Evolutionary conservation across 2,888 invertebrate genomes (phyloP).

Genomic region (Trichogramma evanescens): DNA sequence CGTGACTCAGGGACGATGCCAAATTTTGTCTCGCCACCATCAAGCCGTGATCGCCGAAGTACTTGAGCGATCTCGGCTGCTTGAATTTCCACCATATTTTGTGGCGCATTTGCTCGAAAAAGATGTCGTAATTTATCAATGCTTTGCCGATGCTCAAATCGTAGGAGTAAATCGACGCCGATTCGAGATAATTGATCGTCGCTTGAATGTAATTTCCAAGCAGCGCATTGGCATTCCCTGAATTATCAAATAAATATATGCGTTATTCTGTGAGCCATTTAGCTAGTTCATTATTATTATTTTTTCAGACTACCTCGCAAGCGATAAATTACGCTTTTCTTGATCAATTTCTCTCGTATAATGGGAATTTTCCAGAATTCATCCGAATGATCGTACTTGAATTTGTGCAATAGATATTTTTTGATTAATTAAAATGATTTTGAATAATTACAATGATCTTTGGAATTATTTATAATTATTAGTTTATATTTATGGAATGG

Average conservation of each 20-base stretch:
- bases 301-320: slow-evolving; percentile 21
- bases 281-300: background rate
- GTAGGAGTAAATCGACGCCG: slow-evolving; percentile 13
- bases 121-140: slow-evolving; percentile 13
- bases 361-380: slow-evolving; percentile 1
- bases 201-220: slow-evolving; percentile 29
- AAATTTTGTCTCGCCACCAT: slow-evolving; percentile 15
- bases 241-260: background rate
- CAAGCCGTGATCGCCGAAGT: background rate
- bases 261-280: background rate
- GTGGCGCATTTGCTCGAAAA: slow-evolving; percentile 18
- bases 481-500: no score
- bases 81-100: slow-evolving; percentile 13
- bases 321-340: slow-evolving; percentile 20
- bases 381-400: slow-evolving; percentile 11
- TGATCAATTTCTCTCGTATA: slow-evolving; percentile 7
- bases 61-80: background rate
- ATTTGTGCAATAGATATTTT: background rate
- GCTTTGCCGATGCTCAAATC: background rate
- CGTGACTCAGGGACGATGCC: slow-evolving; percentile 24
- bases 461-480: no score
- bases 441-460: no score
- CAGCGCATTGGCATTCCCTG: slow-evolving; percentile 29
- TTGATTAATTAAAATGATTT: no score
- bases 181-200: slow-evolving; percentile 24